Evolutionary conservation across 2,113 vertebrate species (phyloP).

Genomic region (Phocoena phocoena): DNA sequence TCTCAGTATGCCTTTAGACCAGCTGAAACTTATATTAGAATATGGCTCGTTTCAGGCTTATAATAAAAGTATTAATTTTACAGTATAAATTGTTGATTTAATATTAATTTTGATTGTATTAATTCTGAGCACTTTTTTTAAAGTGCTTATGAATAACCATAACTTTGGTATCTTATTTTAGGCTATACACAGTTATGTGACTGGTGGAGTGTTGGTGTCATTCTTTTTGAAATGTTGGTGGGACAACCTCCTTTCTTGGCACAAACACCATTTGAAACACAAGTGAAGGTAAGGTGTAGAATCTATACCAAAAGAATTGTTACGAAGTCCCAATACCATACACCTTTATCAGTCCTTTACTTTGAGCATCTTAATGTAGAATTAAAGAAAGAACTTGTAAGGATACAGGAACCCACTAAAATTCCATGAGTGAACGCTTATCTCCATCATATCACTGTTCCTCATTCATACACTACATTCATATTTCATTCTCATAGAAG

Average conservation of each 20-base stretch:
- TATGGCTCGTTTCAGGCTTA: conserved; percentile 27
- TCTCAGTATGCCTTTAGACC: neutral
- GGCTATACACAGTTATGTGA: conserved; percentile 98
- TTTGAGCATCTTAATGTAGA: conserved; percentile 1
- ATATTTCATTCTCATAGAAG: neutral
- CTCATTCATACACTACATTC: neutral
- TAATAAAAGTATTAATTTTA: conserved; percentile 38
- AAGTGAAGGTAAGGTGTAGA: conserved; percentile 93
- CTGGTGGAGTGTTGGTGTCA: conserved; percentile 99
- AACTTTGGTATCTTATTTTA: conserved; percentile 74
- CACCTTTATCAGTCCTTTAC: neutral
- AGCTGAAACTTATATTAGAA: neutral
- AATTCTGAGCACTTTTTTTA: conserved; percentile 24
- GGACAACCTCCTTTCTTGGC: conserved; percentile 99
- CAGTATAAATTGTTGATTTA: neutral
- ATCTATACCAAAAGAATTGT: neutral
- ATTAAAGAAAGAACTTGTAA: conserved; percentile 6
- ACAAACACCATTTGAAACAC: conserved; percentile 96
- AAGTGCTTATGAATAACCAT: conserved; percentile 48
- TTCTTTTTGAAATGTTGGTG: conserved; percentile 98
- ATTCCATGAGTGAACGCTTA: neutral
- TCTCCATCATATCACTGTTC: neutral
- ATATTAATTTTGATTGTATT: conserved; percentile 7
- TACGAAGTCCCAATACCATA: neutral
- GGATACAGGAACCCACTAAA: neutral